A percentile compares a stretch with the other conserved stretches of the same genome.
Evolutionary conservation across 2,797 vertebrate genomes (phyloP).

Genomic region (Coendou prehensilis): DNA sequence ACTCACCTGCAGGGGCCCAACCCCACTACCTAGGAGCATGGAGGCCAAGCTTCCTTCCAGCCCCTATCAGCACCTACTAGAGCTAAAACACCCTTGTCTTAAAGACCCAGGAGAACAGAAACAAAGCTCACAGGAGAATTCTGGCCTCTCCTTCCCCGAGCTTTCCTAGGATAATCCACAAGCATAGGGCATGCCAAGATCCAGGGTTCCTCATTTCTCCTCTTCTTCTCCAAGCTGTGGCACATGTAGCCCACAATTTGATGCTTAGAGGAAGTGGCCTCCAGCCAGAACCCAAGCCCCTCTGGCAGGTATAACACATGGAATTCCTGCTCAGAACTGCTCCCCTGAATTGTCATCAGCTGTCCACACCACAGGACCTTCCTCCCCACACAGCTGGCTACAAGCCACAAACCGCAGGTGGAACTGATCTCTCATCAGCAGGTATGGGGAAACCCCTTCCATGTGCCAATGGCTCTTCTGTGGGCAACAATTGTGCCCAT

Average conservation of each 20-base stretch:
- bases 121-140: not conserved
- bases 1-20: accelerated
- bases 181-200: not conserved
- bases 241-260: not conserved
- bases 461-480: not conserved
- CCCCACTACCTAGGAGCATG: not conserved
- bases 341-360: not conserved
- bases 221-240: not conserved
- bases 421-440: not conserved
- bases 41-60: not conserved
- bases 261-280: not conserved
- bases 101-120: not conserved
- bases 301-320: not conserved
- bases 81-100: not conserved
- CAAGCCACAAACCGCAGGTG: not conserved
- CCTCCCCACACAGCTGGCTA: not conserved
- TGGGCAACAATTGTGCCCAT: not conserved
- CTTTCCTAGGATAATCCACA: not conserved
- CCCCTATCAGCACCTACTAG: not conserved
- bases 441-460: not conserved
- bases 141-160: not conserved
- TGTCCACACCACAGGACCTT: not conserved
- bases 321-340: not conserved
- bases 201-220: not conserved
- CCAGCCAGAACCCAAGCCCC: not conserved